A percentile compares a stretch with the other conserved stretches of the same genome.
These are phyloP conservation scores for Rhinogobio ventralis DNA, from an alignment of 2,797 vertebrate genomes.

Conservation along the genomic window DNA sequence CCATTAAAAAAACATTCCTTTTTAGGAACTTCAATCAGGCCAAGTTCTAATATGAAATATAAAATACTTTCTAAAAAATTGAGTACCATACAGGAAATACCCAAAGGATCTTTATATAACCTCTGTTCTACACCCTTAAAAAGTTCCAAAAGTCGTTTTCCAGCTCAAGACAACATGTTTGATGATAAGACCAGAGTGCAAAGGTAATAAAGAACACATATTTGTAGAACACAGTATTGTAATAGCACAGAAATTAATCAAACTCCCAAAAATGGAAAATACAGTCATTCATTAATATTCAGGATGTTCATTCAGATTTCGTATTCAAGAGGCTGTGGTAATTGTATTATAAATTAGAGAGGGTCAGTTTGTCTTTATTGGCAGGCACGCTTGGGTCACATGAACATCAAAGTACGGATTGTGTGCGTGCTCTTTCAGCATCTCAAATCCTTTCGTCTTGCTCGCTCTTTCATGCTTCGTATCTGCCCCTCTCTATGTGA, in stretches of 20 bases:
- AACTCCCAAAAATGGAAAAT: not conserved
- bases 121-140: not conserved
- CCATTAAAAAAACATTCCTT: not conserved
- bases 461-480: conserved; percentile 24
- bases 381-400: conserved; percentile 35
- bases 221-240: not conserved
- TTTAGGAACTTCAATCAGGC: not conserved
- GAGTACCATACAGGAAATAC: not conserved
- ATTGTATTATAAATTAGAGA: conserved; percentile 14
- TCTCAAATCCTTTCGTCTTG: not conserved
- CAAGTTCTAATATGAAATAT: not conserved
- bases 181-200: not conserved
- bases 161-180: not conserved
- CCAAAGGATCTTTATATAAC: not conserved
- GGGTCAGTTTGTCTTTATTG: conserved; percentile 33
- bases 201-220: not conserved
- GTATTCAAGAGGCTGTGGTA: conserved; percentile 10
- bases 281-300: conserved; percentile 13
- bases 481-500: not conserved
- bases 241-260: not conserved
- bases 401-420: conserved; percentile 17
- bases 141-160: not conserved
- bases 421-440: not conserved
- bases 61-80: too few relatives aligned
- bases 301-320: conserved; percentile 2